Conservation (phyloP, 2,888 invertebrate genomes). For the Neuroscelio doddi region DNA sequence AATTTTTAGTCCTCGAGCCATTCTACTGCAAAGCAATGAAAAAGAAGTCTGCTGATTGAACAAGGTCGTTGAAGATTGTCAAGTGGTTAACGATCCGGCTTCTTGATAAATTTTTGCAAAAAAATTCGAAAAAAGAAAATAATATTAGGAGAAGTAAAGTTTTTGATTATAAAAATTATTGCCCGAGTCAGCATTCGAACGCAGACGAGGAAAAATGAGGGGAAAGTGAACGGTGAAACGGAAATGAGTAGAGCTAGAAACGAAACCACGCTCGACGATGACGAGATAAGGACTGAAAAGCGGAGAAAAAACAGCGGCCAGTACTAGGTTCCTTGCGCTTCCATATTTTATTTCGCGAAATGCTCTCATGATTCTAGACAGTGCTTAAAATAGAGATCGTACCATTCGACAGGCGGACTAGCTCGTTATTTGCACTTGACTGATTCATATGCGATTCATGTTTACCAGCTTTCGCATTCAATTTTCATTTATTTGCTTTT, state of each 20-base stretch:
- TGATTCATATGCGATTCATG: conserved; percentile 46
- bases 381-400: conserved; percentile 43
- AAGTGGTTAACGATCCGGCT: conserved; percentile 33
- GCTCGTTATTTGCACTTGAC: conserved; percentile 41
- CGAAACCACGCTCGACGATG: conserved; percentile 21
- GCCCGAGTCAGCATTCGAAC: conserved; percentile 56
- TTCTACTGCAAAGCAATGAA: conserved; percentile 8
- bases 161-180: conserved; percentile 63
- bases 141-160: conserved; percentile 56
- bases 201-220: conserved; percentile 44
- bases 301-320: conserved; percentile 38
- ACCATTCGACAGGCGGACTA: conserved; percentile 26
- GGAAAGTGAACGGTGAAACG: conserved; percentile 16
- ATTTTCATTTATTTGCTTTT: conserved; percentile 45
- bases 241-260: conserved; percentile 28
- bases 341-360: conserved; percentile 44
- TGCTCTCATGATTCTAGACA: conserved; percentile 42
- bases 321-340: conserved; percentile 11
- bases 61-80: conserved; percentile 34
- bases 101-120: conserved; percentile 31
- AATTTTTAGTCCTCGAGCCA: conserved; percentile 9
- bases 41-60: conserved; percentile 19
- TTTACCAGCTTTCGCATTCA: conserved; percentile 44
- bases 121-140: conserved; percentile 33
- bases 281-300: conserved; percentile 45